Percentiles rank a stretch among this genome's conserved stretches.
phyloP scores from a whole-genome alignment of 2,113 vertebrate genomes.

The Oenanthe oenanthe region DNA sequence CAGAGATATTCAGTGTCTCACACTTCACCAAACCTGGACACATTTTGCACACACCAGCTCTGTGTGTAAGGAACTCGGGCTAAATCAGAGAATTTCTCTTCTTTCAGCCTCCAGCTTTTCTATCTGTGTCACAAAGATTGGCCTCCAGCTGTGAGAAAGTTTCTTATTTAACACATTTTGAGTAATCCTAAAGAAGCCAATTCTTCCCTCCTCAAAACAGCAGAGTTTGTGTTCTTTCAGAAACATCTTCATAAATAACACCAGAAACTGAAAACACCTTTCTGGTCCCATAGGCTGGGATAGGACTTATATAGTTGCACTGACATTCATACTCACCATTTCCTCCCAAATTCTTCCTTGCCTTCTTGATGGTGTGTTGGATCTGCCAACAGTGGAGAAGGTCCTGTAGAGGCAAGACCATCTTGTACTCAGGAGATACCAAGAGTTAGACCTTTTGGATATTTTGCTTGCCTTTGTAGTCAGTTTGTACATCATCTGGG shows the following conservation, averaged over 20 bases:
- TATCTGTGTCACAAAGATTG: background rate
- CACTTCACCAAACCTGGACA: background rate
- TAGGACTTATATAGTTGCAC: background rate
- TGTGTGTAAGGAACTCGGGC: background rate
- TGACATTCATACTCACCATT: background rate
- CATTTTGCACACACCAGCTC: background rate
- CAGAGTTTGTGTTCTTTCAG: background rate
- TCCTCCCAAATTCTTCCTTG: background rate
- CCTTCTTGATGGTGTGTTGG: background rate
- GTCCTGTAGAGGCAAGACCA: background rate
- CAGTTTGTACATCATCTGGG: background rate
- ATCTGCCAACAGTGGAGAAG: background rate
- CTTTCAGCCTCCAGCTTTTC: conserved; percentile 1
- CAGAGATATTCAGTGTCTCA: background rate
- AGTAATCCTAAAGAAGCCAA: background rate
- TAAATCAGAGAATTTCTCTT: background rate
- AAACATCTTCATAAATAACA: background rate
- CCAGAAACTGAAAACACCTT: background rate
- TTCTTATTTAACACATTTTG: conserved; percentile 18
- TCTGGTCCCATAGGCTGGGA: background rate
- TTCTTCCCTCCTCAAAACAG: background rate
- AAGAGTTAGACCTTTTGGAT: background rate
- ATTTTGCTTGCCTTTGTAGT: background rate
- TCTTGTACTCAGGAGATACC: background rate
- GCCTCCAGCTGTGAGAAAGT: background rate